A percentile compares a stretch with the other conserved stretches of the same genome.
Conservation (phyloP, 2,113 vertebrate species). For the cattle (Bos taurus) region DNA sequence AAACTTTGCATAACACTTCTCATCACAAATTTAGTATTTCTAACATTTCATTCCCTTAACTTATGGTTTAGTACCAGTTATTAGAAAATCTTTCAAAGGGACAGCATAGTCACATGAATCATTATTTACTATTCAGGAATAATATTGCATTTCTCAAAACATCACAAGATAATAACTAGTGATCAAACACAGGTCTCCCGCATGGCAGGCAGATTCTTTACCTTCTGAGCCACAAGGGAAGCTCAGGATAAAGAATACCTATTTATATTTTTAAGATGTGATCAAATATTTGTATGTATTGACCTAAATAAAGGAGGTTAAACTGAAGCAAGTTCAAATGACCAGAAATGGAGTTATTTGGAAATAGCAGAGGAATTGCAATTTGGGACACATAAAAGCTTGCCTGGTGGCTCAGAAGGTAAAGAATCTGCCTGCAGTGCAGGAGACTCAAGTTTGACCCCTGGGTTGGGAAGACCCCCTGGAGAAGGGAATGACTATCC, state of each 20-base stretch:
- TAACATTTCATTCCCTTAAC: background rate
- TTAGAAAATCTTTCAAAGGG: slow-evolving; percentile 51
- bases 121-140: slow-evolving; percentile 73
- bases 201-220: background rate
- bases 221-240: background rate
- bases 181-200: background rate
- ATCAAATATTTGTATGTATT: slow-evolving; percentile 40
- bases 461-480: background rate
- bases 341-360: background rate
- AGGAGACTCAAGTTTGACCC: background rate
- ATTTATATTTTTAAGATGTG: slow-evolving; percentile 10
- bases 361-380: background rate
- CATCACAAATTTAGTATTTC: background rate
- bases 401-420: background rate
- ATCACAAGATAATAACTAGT: slow-evolving; percentile 32
- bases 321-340: background rate
- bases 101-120: slow-evolving; percentile 55
- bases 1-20: background rate
- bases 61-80: background rate
- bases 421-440: background rate
- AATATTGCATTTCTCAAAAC: slow-evolving; percentile 53
- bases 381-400: background rate
- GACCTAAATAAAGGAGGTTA: background rate
- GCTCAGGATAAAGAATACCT: slow-evolving; percentile 23
- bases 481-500: background rate